Percentiles rank a stretch among this genome's conserved stretches.
Conservation (phyloP, 2,113 vertebrate genomes). For the Hypomesus transpacificus region DNA sequence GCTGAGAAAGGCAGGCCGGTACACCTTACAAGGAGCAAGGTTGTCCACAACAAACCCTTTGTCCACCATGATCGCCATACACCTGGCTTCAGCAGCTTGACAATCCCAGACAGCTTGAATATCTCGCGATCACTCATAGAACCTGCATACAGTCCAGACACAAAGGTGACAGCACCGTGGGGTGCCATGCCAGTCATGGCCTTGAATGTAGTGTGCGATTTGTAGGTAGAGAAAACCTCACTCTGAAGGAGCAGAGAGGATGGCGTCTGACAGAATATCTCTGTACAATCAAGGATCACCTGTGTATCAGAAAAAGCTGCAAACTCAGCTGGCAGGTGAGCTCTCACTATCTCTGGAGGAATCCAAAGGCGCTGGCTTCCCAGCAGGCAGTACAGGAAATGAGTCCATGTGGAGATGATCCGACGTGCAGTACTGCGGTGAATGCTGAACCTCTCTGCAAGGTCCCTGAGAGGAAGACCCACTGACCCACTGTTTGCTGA, state of each 20-base stretch:
- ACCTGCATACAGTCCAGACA: conserved; percentile 26
- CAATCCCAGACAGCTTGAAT: conserved; percentile 22
- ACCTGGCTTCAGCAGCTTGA: background rate
- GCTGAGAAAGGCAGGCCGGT: too few species aligned
- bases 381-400: conserved; percentile 13
- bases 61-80: conserved; percentile 30
- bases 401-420: conserved; percentile 11
- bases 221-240: conserved; percentile 22
- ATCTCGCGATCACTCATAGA: conserved; percentile 26
- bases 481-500: conserved; percentile 7
- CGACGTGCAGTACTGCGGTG: conserved; percentile 8
- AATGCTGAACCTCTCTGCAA: conserved; percentile 5
- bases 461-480: too few species aligned
- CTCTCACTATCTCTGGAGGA: conserved; percentile 3
- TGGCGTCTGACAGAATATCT: conserved; percentile 10
- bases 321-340: background rate
- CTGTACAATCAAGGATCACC: conserved; percentile 23
- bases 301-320: conserved; percentile 6
- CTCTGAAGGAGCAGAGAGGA: conserved; percentile 18
- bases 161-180: conserved; percentile 28
- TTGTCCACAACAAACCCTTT: conserved; percentile 30
- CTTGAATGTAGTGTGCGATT: too few species aligned
- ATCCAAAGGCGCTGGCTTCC: conserved; percentile 14
- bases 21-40: too few species aligned
- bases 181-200: too few species aligned